Evolutionary conservation across 2,113 vertebrate genomes (phyloP), one percentile per base, ranked within the genome.

Genomic region (Menura novaehollandiae): DNA sequence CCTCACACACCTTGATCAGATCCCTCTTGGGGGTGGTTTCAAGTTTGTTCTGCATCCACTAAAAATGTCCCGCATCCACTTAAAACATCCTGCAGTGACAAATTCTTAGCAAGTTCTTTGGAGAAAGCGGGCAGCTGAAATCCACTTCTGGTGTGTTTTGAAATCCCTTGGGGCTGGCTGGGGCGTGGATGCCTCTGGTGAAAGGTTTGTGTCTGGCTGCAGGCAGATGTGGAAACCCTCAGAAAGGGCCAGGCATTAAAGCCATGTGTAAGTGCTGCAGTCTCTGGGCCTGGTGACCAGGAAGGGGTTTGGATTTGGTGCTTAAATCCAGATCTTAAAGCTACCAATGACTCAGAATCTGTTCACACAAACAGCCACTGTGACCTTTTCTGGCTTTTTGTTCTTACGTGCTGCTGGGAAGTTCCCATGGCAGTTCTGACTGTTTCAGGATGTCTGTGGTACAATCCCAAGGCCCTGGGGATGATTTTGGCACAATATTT

Each of bases 91-190:
- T 60, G 67, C 35, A 37, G 44, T 75, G 52, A n/a, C 80, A 91
- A 63, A 77, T 43, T 18, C 37, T 30, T 37, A 80, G 15, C 58
- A 46, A 53, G 41, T 30, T 59, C 32, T 83, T 69, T 30, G 46
- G 82, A 80, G 79, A 35, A 58, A 80, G 69, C 53, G 85, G 46
- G n/a, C 82, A 92, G 72, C 55, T 95, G 92, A 84, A 93, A 91
- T 43, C 63, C 35, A 26, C 43, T 67, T 32, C 18, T 71, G 76
- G 32, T 67, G 59, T 19, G 2, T 44, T 89, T 72, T 49, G 44
- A 47, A 83, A 76, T 69, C 94, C 11, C 41, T n/a, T 89, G 73
- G 59, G 59, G 39, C n/a, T 58, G 16, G 6, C 51, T 84, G 85
- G 30, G 62, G 17, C 75, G 88, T 71, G 39, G 74, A 52, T 89